These are phyloP conservation scores for Sylvicola cinctus DNA, from an alignment of 2,888 invertebrate genomes.

Conservation along the genomic window DNA sequence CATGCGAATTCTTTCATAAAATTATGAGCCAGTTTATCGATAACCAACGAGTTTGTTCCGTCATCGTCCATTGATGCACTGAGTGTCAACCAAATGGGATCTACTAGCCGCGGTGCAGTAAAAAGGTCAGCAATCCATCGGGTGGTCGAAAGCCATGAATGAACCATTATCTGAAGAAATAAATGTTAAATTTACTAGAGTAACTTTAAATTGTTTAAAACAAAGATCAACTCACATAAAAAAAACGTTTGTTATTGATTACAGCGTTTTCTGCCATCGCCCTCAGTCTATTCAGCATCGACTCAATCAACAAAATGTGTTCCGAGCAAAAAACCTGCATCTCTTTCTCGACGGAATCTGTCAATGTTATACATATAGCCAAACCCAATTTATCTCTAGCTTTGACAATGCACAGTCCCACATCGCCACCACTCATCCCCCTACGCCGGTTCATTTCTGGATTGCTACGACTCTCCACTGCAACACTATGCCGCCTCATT, in stretches of 20 bases:
- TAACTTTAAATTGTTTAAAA: neutral
- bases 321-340: constrained; percentile 59
- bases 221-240: constrained; percentile 25
- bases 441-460: constrained; percentile 19
- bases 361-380: constrained; percentile 39
- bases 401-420: constrained; percentile 2
- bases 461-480: constrained; percentile 21
- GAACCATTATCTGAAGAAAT: constrained; percentile 27
- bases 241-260: constrained; percentile 25
- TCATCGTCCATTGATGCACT: constrained; percentile 21
- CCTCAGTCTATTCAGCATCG: constrained; percentile 48
- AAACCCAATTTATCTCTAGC: constrained; percentile 34
- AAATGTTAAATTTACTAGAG: neutral
- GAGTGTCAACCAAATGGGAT: constrained; percentile 46
- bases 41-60: constrained; percentile 20
- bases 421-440: neutral
- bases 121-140: constrained; percentile 43
- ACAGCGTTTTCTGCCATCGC: constrained; percentile 45
- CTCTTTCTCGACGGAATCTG: constrained; percentile 34
- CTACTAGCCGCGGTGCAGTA: constrained; percentile 39
- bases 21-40: constrained; percentile 27
- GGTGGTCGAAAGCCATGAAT: constrained; percentile 24
- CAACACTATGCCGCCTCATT: constrained; percentile 16
- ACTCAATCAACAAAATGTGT: constrained; percentile 54
- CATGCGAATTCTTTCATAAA: constrained; percentile 38